Percentiles rank a stretch among this genome's conserved stretches.
phyloP scores from a whole-genome alignment of 2,888 invertebrate genomes.

The Leucania comma region DNA sequence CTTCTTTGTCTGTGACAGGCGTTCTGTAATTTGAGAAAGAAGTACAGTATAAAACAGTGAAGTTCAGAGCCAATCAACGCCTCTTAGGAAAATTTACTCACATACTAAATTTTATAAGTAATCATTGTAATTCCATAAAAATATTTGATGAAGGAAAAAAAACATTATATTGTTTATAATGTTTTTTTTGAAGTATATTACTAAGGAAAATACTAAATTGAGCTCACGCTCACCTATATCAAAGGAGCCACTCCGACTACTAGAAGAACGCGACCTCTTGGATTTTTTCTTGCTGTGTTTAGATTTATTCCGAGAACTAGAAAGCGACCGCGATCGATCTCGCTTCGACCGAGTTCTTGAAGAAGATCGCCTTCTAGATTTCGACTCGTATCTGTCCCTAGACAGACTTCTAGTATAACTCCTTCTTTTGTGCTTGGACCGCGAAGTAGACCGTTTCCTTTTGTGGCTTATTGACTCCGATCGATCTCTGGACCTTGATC shows the following conservation, averaged over 20 bases:
- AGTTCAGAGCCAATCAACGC: not conserved
- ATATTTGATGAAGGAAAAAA: not conserved
- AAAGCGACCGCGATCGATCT: conserved; percentile 79
- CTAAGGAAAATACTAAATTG: not conserved
- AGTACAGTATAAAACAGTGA: no score
- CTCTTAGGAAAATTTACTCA: not conserved
- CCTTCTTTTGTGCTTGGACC: conserved; percentile 77
- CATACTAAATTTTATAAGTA: not conserved
- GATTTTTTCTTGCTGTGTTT: conserved; percentile 80
- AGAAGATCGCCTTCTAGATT: conserved; percentile 79
- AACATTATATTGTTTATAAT: no score
- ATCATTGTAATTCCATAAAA: not conserved
- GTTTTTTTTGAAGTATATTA: not conserved
- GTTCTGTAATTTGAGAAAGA: conserved; percentile 70
- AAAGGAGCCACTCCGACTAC: conserved; percentile 83
- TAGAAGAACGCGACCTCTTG: conserved; percentile 79
- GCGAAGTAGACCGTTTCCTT: conserved; percentile 81
- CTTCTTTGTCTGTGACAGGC: conserved; percentile 67
- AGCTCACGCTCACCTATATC: conserved; percentile 71
- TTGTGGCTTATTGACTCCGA: conserved; percentile 81
- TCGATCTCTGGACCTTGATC: conserved; percentile 83
- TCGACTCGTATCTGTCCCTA: conserved; percentile 83
- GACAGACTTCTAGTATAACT: conserved; percentile 86
- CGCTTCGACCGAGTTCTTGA: conserved; percentile 80
- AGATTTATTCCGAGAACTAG: conserved; percentile 80